phyloP scores from a whole-genome alignment of 2,113 vertebrate genomes.

The Eclectus roratus region DNA sequence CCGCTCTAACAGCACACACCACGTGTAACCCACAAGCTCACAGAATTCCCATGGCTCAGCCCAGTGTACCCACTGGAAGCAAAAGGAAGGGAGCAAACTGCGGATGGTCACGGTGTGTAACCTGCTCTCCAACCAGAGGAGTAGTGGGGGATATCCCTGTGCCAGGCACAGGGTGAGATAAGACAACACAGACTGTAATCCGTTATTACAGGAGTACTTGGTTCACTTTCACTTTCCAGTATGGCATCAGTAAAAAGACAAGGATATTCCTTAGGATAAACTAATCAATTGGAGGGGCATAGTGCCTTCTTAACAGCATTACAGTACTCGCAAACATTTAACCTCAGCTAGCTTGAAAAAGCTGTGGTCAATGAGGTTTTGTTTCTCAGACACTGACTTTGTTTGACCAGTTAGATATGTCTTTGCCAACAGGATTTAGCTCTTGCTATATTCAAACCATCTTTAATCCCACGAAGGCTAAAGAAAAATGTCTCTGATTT shows the following conservation, averaged over 20 bases:
- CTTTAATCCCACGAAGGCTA: conserved; percentile 50
- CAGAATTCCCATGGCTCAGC: neutral
- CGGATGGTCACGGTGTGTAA: fast-evolving
- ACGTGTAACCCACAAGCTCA: neutral
- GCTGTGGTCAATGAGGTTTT: neutral
- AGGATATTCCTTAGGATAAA: neutral
- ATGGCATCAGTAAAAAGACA: neutral
- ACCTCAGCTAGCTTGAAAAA: neutral
- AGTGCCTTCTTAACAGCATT: neutral
- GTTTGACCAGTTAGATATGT: neutral
- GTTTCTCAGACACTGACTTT: neutral
- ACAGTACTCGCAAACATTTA: neutral
- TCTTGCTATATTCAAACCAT: conserved; percentile 54
- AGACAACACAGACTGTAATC: neutral
- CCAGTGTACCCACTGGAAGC: neutral
- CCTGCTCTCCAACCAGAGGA: neutral
- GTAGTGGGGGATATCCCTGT: neutral
- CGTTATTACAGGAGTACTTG: neutral
- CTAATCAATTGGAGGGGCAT: neutral
- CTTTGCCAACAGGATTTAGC: conserved; percentile 38
- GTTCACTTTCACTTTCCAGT: neutral
- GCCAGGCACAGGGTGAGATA: neutral
- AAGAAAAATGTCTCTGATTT: conserved; percentile 57
- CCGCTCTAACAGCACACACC: neutral
- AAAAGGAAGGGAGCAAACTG: neutral